These are phyloP conservation scores for Meriones psammophilus DNA, from an alignment of 2,797 vertebrate genomes.

Conservation along the genomic window DNA sequence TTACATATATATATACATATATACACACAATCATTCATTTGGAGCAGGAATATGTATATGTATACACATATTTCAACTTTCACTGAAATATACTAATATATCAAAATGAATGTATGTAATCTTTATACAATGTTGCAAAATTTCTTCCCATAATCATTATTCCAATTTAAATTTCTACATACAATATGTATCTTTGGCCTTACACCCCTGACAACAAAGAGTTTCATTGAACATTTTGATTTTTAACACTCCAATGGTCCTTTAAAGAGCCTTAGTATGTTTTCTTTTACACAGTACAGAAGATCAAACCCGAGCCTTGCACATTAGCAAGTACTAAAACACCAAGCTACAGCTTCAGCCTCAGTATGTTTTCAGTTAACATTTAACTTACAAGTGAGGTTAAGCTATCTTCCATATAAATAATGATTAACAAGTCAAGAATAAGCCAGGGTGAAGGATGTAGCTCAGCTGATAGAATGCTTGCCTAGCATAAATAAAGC, in stretches of 20 bases:
- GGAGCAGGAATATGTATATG: neutral
- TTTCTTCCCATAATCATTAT: constrained; percentile 23
- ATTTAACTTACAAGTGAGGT: constrained; percentile 65
- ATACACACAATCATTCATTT: neutral
- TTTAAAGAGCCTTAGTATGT: constrained; percentile 27
- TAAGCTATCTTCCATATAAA: constrained; percentile 64
- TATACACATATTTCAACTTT: constrained; percentile 37
- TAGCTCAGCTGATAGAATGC: neutral
- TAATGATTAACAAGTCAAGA: constrained; percentile 66
- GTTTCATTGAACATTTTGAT: constrained; percentile 63
- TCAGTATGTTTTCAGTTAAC: constrained; percentile 62
- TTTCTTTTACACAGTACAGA: neutral
- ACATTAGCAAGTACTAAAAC: neutral
- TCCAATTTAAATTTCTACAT: constrained; percentile 68
- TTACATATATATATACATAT: neutral
- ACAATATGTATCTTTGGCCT: constrained; percentile 38
- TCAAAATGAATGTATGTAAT: constrained; percentile 38
- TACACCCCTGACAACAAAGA: constrained; percentile 60
- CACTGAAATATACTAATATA: constrained; percentile 59
- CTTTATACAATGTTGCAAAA: constrained; percentile 60
- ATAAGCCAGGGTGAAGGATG: constrained; percentile 1
- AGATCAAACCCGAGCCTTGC: neutral
- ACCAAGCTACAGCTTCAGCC: neutral
- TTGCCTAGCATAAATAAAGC: neutral
- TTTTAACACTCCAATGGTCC: constrained; percentile 56